Base-by-base conservation (phyloP, 1,140 invertebrate genomes). In the Cyrtorhinus lividipennis region DNA sequence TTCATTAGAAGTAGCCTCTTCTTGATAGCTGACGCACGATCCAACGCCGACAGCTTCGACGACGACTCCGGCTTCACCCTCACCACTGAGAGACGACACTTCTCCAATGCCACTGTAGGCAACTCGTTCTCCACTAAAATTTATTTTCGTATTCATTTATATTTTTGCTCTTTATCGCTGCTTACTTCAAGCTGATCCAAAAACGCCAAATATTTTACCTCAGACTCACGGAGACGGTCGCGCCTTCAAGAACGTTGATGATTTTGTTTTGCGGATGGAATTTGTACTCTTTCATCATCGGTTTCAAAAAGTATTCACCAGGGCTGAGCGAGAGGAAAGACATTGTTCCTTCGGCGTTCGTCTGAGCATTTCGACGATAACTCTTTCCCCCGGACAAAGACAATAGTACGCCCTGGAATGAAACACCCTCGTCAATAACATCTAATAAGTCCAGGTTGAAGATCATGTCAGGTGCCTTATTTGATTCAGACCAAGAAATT, bases 201-300 rank as follows among this genome's bases (percentile, higher is more conserved):
- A n/a, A n/a, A n/a, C n/a, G n/a, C n/a, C n/a, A n/a, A n/a, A n/a
- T n/a, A n/a, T n/a, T n/a, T n/a, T n/a, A 86, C 83, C 72, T 81
- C 45, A 96, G 78, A 23, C 76, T 77, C 0, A 95, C 77, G 13
- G 78, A 74, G 18, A 87, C 79, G 13, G 85, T 86, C 45, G 83
- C 82, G 2, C 93, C 93, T 76, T 94, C 90, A 56, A 81, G 76
- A 0, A 98, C 83, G 30, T 83, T 77, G 61, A 96, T 84, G 72
- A 92, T 89, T 71, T 88, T 85, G 26, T 90, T 92, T 1, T 83
- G 76, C 0, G 95, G 94, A 56, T 88, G 81, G 75, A 99, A 98
- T 67, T 81, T 81, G 75, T 95, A 98, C 74, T 99, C 95, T 73
- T 97, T 97, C 84, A 98, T 87, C 82, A 97, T 90, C 1, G 95